Percentiles rank a stretch among this genome's conserved stretches.
phyloP scores from a whole-genome alignment of 1,140 invertebrate species.

The Macrocentrus cingulum region DNA sequence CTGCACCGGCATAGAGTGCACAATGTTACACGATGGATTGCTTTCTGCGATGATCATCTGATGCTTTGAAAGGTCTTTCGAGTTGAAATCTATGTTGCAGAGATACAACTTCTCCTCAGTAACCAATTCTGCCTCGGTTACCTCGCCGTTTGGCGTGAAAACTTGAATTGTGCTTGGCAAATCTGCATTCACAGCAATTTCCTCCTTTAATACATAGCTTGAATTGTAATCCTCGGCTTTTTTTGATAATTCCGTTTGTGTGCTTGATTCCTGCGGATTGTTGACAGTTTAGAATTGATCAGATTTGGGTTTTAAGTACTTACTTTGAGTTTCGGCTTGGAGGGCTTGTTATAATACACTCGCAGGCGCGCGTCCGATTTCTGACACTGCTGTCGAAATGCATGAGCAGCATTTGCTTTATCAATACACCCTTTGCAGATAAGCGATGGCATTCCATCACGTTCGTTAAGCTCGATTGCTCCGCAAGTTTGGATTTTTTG shows the following conservation, averaged over 20 bases:
- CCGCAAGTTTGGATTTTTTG: slow-evolving; percentile 54
- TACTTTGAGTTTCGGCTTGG: slow-evolving; percentile 43
- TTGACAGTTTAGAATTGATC: background rate
- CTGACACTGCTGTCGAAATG: slow-evolving; percentile 54
- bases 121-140: slow-evolving; percentile 29
- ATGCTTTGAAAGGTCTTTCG: no score
- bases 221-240: slow-evolving; percentile 32
- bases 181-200: slow-evolving; percentile 33
- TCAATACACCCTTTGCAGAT: slow-evolving; percentile 54
- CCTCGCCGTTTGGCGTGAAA: slow-evolving; percentile 25
- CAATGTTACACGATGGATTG: no score
- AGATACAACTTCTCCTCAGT: slow-evolving; percentile 51
- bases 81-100: slow-evolving; percentile 47
- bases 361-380: slow-evolving; percentile 50
- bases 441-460: slow-evolving; percentile 52
- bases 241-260: slow-evolving; percentile 46
- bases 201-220: slow-evolving; percentile 50
- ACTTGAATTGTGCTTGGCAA: slow-evolving; percentile 33
- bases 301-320: slow-evolving; percentile 9
- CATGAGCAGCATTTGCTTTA: slow-evolving; percentile 52
- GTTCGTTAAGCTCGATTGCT: slow-evolving; percentile 49
- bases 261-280: slow-evolving; percentile 43
- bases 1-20: no score
- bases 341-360: slow-evolving; percentile 52
- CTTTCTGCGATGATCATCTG: no score